Evolutionary conservation across 2,113 vertebrate genomes (phyloP).

Genomic region (Gavia stellata): DNA sequence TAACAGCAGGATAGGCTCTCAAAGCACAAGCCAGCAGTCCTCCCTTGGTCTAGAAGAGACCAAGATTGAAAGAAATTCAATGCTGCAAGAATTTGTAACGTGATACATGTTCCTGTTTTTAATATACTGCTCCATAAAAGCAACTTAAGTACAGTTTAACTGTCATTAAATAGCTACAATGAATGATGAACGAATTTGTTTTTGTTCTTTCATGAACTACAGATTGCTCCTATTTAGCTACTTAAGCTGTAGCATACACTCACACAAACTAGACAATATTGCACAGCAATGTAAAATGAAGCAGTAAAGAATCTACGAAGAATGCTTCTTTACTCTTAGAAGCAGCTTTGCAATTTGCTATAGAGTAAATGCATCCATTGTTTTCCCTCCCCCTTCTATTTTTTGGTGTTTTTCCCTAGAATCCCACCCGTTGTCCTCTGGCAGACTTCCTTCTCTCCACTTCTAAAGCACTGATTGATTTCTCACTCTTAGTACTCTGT

Average conservation of each 20-base stretch:
- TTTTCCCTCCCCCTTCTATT: neutral
- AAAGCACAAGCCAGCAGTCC: neutral
- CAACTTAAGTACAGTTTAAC: neutral
- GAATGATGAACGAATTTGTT: accelerated
- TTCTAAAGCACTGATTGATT: neutral
- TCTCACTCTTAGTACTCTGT: neutral
- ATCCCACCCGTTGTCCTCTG: neutral
- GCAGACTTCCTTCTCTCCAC: neutral
- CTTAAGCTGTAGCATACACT: neutral
- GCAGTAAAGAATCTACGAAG: neutral
- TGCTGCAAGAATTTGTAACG: neutral
- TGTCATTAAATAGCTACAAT: neutral
- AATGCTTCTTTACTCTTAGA: neutral
- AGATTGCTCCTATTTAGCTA: neutral
- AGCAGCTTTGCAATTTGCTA: neutral
- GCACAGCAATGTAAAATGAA: neutral
- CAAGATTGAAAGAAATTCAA: neutral
- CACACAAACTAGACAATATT: neutral
- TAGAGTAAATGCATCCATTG: neutral
- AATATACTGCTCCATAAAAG: neutral
- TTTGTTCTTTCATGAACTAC: neutral
- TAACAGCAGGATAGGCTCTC: neutral
- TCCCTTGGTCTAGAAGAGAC: neutral
- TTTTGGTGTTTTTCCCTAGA: neutral
- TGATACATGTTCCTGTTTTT: accelerated